A percentile compares a stretch with the other conserved stretches of the same genome.
phyloP scores from a whole-genome alignment of 1,140 invertebrate genomes.

The Drosophila nebulosa region DNA sequence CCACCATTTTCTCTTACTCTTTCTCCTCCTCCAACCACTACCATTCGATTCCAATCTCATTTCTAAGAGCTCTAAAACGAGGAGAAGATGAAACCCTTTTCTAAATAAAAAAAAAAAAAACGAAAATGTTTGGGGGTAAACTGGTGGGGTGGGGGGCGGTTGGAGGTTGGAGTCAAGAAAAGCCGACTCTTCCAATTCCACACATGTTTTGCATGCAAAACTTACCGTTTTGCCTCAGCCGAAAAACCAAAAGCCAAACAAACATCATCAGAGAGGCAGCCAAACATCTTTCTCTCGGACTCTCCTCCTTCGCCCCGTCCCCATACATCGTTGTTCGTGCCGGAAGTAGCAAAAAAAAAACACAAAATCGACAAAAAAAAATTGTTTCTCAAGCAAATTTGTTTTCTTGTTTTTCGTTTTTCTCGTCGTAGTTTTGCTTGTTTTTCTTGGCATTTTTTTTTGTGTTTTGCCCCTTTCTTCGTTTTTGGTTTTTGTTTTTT shows the following conservation, averaged over 20 bases:
- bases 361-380: neutral
- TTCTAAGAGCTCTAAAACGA: neutral
- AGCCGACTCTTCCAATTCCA: slow-evolving; percentile 64
- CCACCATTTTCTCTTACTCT: neutral
- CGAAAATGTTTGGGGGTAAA: neutral
- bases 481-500: neutral
- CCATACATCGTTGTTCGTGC: too few species aligned
- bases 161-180: too few species aligned
- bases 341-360: slow-evolving; percentile 51
- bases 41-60: neutral
- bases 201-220: slow-evolving; percentile 73
- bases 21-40: neutral
- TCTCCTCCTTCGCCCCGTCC: too few species aligned
- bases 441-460: neutral
- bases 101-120: neutral
- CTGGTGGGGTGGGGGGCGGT: too few species aligned
- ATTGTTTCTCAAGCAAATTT: slow-evolving; percentile 60
- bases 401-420: neutral
- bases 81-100: neutral
- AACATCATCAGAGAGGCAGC: slow-evolving; percentile 6
- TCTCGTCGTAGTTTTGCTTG: neutral
- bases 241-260: slow-evolving; percentile 12
- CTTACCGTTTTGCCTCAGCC: slow-evolving; percentile 20
- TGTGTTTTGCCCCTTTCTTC: neutral
- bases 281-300: slow-evolving; percentile 8